Evolutionary conservation across 2,113 vertebrate genomes (phyloP).

Genomic region (Thryonomys swinderianus): DNA sequence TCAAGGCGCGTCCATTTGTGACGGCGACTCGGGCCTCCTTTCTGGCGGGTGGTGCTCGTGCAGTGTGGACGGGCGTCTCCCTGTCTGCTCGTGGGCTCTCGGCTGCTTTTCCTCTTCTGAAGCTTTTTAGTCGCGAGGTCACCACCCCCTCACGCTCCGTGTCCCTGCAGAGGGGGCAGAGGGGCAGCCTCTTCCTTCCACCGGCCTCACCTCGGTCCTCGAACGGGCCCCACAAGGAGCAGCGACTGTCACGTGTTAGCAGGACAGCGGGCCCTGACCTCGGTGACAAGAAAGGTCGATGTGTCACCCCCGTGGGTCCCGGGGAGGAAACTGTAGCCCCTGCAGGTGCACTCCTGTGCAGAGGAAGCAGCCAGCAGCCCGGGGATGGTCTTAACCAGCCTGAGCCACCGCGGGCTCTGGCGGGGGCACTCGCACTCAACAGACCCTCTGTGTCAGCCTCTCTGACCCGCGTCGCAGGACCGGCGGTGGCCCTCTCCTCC

Average conservation of each 20-base stretch:
- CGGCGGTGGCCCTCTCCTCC: neutral
- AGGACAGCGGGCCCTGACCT: too few species aligned
- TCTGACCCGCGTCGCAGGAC: neutral
- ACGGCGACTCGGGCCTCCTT: neutral
- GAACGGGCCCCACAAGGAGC: neutral
- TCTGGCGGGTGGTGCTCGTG: neutral
- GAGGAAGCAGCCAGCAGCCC: neutral
- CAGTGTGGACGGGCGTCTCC: neutral
- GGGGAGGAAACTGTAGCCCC: neutral
- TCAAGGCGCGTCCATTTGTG: neutral
- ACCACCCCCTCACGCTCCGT: accelerated
- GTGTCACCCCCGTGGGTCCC: neutral
- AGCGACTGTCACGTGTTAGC: too few species aligned
- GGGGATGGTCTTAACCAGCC: neutral
- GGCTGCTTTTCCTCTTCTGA: neutral
- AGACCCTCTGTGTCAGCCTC: neutral
- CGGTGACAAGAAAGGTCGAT: too few species aligned
- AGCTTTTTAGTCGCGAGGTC: accelerated
- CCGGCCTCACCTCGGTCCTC: neutral
- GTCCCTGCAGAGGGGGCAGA: neutral
- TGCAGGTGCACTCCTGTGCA: neutral
- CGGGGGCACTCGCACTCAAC: neutral
- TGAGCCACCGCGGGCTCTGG: neutral
- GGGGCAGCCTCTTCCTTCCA: neutral
- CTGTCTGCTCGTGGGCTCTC: neutral